A percentile compares a stretch with the other conserved stretches of the same genome.
Conservation (phyloP, 2,888 invertebrate species). For the Melangyna quadrimaculata region DNA sequence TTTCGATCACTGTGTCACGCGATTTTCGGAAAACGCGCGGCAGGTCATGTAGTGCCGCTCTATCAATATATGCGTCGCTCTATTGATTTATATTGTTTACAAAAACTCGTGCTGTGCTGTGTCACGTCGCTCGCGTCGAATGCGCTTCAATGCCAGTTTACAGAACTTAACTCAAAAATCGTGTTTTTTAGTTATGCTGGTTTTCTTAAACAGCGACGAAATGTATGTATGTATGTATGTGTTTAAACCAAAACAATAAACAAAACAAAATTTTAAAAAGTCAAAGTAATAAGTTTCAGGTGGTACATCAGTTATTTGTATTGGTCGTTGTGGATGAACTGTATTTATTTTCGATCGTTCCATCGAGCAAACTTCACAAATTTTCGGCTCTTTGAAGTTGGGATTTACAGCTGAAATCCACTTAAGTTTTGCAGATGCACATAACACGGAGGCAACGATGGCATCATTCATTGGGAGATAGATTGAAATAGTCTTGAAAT, state of each 20-base stretch:
- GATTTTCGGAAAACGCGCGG: too few species aligned
- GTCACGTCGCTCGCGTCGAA: too few species aligned
- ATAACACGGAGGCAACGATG: neutral
- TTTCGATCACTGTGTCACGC: too few species aligned
- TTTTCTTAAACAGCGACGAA: too few species aligned
- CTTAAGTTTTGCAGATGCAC: neutral
- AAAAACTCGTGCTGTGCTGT: too few species aligned
- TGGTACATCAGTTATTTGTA: neutral
- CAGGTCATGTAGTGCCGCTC: too few species aligned
- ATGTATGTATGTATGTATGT: too few species aligned
- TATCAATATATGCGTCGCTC: too few species aligned
- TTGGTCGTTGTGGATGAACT: neutral
- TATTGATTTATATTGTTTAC: too few species aligned
- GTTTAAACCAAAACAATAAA: neutral
- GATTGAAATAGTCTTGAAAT: neutral
- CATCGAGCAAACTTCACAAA: neutral
- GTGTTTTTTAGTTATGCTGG: too few species aligned
- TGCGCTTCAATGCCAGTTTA: too few species aligned
- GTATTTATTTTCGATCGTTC: neutral
- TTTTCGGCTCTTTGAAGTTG: neutral
- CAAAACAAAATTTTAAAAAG: neutral
- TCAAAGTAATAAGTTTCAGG: neutral
- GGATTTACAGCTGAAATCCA: conserved; percentile 3
- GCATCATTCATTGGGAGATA: neutral
- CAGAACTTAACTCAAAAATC: too few species aligned